Base-by-base conservation (phyloP, 2,888 invertebrate species). In the Temnothorax unifasciatus region DNA sequence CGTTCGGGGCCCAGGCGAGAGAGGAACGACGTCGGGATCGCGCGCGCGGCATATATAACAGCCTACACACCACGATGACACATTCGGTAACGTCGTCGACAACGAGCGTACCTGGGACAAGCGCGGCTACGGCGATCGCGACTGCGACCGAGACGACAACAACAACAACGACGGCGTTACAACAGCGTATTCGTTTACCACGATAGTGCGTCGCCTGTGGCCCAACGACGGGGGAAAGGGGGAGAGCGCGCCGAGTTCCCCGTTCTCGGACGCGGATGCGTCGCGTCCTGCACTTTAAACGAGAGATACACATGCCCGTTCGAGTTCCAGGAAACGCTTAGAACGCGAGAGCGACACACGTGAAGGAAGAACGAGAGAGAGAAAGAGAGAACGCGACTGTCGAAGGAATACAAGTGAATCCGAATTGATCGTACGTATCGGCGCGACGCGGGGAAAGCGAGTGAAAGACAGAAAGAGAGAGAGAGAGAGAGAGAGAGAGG, bases 1-100 rank as follows among this genome's bases (percentile, higher is more conserved):
- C 90, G 87, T 85, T 81, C 68, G 87, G 90, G 90, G 87, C 87
- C 87, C 34, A 3, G 34, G 34, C 86, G 47, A 82, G 81, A 86
- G 66, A 66, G 54, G 54, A 15, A 82, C 84, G 61, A 85, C 34
- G 47, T 47, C 38, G 59, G 57, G 71, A 64, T 29, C 3, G 3
- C 50, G 47, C 54, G 69, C 76, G 75, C 25, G 47, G 4, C 4
- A 54, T 3, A 52, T 9, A 54, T 5, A 15, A 44, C 50, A 57
- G 8, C 3, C 3, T 18, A 34, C 34, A 29, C n/a, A 29, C 52
- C 89, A 87, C 87, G 76, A 89, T 89, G 89, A 89, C 86, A 89
- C 73, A 57, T 83, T 54, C 25, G 52, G 68, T 21, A 63, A 59
- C 64, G 15, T 54, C 15, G 11, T 38, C 54, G 41, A 34, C 54